A percentile compares a stretch with the other conserved stretches of the same genome.
phyloP scores from a whole-genome alignment of 2,113 vertebrate genomes.

The Stomatorhinus ivindoensis region DNA sequence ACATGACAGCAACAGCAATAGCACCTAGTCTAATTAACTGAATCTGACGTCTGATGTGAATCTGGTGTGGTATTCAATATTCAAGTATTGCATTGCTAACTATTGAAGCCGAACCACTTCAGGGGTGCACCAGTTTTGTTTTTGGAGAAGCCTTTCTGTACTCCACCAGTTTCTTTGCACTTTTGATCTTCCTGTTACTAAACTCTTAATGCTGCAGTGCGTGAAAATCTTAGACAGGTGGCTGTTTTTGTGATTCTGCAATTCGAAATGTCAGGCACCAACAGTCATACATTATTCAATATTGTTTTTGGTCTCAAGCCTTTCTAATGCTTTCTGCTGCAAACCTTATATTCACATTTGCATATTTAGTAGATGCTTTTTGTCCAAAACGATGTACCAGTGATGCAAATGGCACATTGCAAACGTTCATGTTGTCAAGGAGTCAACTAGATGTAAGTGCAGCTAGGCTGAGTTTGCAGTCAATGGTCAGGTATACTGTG shows the following conservation, averaged over 20 bases:
- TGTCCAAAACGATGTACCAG: neutral
- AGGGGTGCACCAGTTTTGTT: neutral
- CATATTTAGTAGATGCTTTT: neutral
- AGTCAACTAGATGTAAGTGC: neutral
- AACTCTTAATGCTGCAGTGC: neutral
- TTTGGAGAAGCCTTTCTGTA: neutral
- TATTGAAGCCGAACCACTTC: neutral
- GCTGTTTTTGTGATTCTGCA: neutral
- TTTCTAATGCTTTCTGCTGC: neutral
- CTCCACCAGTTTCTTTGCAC: neutral
- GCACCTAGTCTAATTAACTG: neutral
- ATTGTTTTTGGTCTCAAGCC: neutral
- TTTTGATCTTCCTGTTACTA: neutral
- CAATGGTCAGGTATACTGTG: neutral
- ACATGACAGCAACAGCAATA: neutral
- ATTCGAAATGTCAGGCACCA: neutral
- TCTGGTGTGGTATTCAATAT: neutral
- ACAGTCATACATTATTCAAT: neutral
- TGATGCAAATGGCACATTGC: neutral
- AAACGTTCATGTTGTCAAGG: neutral
- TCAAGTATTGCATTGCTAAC: neutral
- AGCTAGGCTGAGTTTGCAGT: no score
- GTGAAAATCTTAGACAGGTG: neutral
- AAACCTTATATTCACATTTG: neutral
- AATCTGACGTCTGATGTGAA: neutral